Evolutionary conservation across 2,888 invertebrate genomes (phyloP), one percentile per base, ranked within the genome.

Genomic region (Dugesia japonica): DNA sequence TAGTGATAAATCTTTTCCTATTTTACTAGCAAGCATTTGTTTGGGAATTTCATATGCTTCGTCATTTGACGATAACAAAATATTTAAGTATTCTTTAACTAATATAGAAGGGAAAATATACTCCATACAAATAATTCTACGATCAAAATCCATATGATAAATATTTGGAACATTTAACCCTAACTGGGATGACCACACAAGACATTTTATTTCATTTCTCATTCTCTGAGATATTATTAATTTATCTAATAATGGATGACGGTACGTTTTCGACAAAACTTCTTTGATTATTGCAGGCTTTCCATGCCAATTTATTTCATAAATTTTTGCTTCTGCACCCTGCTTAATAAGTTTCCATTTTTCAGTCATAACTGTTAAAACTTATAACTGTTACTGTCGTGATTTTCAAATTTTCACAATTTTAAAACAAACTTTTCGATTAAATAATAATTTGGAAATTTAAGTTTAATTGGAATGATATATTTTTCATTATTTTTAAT

Each of bases 311-410:
- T 84, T 85, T 72, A 90, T 90, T 75, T 87, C 86, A 82, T 89
- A 93, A 0, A 95, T 83, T 80, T 89, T 90, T 0, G 92, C 94
- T 85, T 98, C 98, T 0, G 97, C 97, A 0, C 97, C 97, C 87
- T 97, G 97, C 81, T 90, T 90, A 77, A 77, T 33, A 15, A 77
- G 71, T n/a, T 71, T 27, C 38, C 27, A 23, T 7, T 75, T 7
- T 20, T 56, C 56, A 7, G 13, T 31, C 31, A 31, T 31, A 31
- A 31, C 7, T 31, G 4, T 31, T 31, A 13, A 31, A 31, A 31
- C 13, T 13, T 31, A 31, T 31, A 31, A 31, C n/a, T n/a, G n/a
- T n/a, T n/a, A n/a, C n/a, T n/a, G n/a, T n/a, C n/a, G n/a, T n/a
- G n/a, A n/a, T n/a, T n/a, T n/a, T n/a, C n/a, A n/a, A n/a, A n/a